Evolutionary conservation across 1,140 invertebrate species (phyloP).

Genomic region (Ceratoteleas bidentatus): DNA sequence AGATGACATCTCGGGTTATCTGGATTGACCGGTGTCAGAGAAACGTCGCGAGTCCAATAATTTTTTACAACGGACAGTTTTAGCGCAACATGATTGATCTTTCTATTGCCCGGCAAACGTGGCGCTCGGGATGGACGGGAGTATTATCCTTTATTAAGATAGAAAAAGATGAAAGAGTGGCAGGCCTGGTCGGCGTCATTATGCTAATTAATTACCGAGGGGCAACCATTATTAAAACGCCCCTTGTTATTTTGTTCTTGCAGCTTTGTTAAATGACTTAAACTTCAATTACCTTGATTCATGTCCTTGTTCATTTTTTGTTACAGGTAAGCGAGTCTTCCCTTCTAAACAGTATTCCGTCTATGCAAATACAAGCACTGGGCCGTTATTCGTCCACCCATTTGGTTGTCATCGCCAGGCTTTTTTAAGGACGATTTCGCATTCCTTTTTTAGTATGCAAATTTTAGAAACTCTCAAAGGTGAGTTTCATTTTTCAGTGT

Average conservation of each 20-base stretch:
- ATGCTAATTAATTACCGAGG: slow-evolving; percentile 55
- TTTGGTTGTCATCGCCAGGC: too few species aligned
- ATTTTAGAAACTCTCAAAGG: too few species aligned
- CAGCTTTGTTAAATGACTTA: slow-evolving; percentile 2
- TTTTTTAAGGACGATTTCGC: too few species aligned
- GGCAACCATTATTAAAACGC: slow-evolving; percentile 4
- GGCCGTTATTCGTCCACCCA: too few species aligned
- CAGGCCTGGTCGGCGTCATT: slow-evolving; percentile 23
- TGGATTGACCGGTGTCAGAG: slow-evolving; percentile 30
- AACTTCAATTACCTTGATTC: not conserved
- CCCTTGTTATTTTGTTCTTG: slow-evolving; percentile 1
- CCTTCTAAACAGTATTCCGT: too few species aligned
- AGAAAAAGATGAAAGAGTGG: not conserved
- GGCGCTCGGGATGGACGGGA: slow-evolving; percentile 3
- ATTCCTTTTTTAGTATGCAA: too few species aligned
- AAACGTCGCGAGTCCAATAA: slow-evolving; percentile 27
- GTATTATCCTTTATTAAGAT: slow-evolving; percentile 12
- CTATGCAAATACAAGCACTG: too few species aligned
- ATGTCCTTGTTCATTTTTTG: not conserved
- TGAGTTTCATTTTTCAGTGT: too few species aligned
- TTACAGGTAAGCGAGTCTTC: not conserved
- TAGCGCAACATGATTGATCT: slow-evolving; percentile 23
- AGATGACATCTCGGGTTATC: slow-evolving; percentile 39
- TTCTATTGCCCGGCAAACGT: slow-evolving; percentile 17
- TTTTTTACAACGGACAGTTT: slow-evolving; percentile 27